Percentiles rank a stretch among this genome's conserved stretches.
Evolutionary conservation across 2,113 vertebrate species (phyloP).

Genomic region (Nothobranchius furzeri): DNA sequence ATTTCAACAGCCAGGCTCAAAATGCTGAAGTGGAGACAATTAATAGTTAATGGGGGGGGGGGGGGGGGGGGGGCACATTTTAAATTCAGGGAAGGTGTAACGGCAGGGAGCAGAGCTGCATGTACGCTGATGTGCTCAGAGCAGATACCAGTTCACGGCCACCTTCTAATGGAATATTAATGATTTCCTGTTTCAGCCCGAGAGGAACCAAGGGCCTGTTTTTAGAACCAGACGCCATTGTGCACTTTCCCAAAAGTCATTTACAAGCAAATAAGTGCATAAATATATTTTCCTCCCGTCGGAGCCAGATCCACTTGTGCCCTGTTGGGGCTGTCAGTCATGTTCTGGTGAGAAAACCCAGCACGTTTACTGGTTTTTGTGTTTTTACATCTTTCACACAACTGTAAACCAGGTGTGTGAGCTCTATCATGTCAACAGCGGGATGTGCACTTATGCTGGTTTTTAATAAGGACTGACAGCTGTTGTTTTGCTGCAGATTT

Average conservation of each 20-base stretch:
- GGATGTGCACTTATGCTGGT: too few species aligned
- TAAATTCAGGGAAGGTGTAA: constrained; percentile 61
- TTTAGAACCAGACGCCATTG: constrained; percentile 22
- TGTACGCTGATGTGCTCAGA: constrained; percentile 60
- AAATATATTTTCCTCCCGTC: constrained; percentile 7
- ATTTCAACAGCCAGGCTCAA: constrained; percentile 52
- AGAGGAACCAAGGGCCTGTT: constrained; percentile 31
- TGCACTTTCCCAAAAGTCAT: constrained; percentile 33
- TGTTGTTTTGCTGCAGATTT: too few species aligned
- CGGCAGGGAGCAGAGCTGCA: constrained; percentile 37
- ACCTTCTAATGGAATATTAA: constrained; percentile 75
- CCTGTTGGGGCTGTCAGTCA: constrained; percentile 18
- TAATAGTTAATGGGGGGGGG: constrained; percentile 75
- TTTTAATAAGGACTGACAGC: too few species aligned
- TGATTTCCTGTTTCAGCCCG: constrained; percentile 70
- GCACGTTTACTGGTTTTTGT: not conserved
- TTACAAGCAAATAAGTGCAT: constrained; percentile 38
- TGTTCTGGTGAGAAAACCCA: constrained; percentile 27
- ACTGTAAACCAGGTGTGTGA: too few species aligned
- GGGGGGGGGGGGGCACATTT: constrained; percentile 68
- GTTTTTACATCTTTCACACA: too few species aligned
- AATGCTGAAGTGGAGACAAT: constrained; percentile 69
- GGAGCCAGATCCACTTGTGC: not conserved
- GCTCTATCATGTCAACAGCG: too few species aligned
- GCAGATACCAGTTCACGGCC: constrained; percentile 59